Base-by-base conservation (phyloP, 1,140 invertebrate genomes). In the Drosophila asahinai region DNA sequence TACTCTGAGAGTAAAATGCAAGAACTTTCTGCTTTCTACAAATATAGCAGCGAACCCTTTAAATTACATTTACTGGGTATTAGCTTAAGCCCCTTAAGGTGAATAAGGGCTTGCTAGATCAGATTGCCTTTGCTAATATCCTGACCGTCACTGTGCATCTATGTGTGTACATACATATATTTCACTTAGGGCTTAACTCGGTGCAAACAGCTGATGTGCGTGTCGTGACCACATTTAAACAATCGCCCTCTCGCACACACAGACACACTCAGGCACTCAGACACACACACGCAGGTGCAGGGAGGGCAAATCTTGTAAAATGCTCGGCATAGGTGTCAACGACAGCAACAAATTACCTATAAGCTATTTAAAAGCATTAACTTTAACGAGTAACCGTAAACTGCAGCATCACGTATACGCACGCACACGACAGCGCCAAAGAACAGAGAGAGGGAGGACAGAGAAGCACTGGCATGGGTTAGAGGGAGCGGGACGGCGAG, bases 381-480 rank as follows among this genome's bases (percentile, higher is more conserved):
- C 76, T 78, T 61, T 79, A 79, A 79, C 75, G 82, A 81, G 83
- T 86, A 75, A 86, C 78, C 57, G 57, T 78, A 74, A 86, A 86
- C 48, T 86, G 82, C 83, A 84, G 73, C 77, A 84, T 80, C 62
- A 72, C 77, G 65, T 79, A 79, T 62, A 78, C 74, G 68, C 61
- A 77, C 77, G 47, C 70, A 66, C 57, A 36, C 51, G 17, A 48
- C 36, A 55, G 22, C 17, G 25, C 5, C 8, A 36, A 60, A 11
- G 2, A 9, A 40, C 15, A n/a, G 40, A 27, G 12, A 19, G 17
- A 48, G 9, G 22, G 51, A 22, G 19, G 19, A 22, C 19, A 22
- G 19, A 14, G 14, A 3, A 14, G 6, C 5, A 19, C 7, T 33
- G 48, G 27, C 25, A 25, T 25, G 22, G 30, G 30, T 51, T n/a